Evolutionary conservation across 2,797 vertebrate species (phyloP), one percentile per base, ranked within the genome.

Genomic region (Huso huso): DNA sequence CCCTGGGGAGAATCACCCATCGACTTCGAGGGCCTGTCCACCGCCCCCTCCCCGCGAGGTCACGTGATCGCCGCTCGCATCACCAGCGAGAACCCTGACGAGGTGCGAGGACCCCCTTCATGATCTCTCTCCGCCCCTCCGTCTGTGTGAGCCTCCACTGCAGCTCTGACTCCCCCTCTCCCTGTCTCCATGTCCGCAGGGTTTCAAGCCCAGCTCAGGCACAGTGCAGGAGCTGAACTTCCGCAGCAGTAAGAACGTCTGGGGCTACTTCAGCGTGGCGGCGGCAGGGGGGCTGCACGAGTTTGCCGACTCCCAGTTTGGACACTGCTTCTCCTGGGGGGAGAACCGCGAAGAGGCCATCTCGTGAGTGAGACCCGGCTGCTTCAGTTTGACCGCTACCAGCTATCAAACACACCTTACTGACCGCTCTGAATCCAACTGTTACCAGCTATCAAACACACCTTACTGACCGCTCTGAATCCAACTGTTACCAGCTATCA

Each of bases 261-360:
- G 97, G 97, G 97, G 97, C 69, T 99, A 99, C 87, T 99, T 99
- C 83, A 99, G 97, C 2, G 97, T 99, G 12, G 96, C 96, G n/a
- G 97, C 97, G 1, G 97, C 97, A 48, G 97, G 97, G 15, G 97
- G 97, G 7, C 91, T 99, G 70, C 97, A 99, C 6, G 97, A 99
- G 76, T 99, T 98, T 77, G 97, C 97, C 0, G 97, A 99, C 79
- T 99, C 97, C 69, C 97, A 99, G 68, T 99, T 99, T 68, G 97
- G 97, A 18, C 97, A 99, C 80, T 99, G 97, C 79, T 99, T 99
- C 84, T 99, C 96, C 3, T 99, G 95, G 95, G 96, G 96, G 74
- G 96, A 99, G 84, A 99, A 99, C 77, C 89, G 97, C 6, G 96
- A 99, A 76, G 97, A 99, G 83, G 97, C 97, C 68, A 99, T 99